A percentile compares a stretch with the other conserved stretches of the same genome.
phyloP scores from a whole-genome alignment of 2,888 invertebrate genomes.

The Branchipolynoe longqiensis region DNA sequence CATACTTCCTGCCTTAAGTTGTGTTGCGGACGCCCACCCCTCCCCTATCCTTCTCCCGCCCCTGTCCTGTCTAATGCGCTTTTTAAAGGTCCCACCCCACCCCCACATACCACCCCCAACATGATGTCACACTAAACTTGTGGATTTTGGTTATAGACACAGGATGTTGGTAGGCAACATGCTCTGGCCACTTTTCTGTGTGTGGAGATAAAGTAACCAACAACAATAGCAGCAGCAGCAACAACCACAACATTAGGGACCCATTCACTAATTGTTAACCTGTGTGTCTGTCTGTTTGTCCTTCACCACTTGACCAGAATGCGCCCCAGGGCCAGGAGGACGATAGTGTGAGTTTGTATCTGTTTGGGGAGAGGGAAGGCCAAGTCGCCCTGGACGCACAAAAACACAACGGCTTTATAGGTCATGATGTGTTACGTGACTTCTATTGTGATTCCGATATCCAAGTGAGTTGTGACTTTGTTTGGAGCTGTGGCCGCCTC shows the following conservation, averaged over 20 bases:
- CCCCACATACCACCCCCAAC: background rate
- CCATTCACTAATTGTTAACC: background rate
- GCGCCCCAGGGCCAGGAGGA: slow-evolving; percentile 58
- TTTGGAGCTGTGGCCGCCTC: no score
- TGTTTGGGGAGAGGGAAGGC: slow-evolving; percentile 79
- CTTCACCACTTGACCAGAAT: slow-evolving; percentile 47
- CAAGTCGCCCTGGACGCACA: slow-evolving; percentile 68
- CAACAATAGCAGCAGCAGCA: no score
- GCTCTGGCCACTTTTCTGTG: background rate
- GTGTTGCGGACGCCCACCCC: no score
- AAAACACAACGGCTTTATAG: slow-evolving; percentile 61
- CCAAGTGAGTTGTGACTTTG: slow-evolving; percentile 14
- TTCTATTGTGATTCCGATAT: slow-evolving; percentile 9
- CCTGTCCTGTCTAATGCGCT: background rate
- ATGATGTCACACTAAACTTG: background rate
- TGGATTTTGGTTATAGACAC: background rate
- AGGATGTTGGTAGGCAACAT: no score
- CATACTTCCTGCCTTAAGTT: no score
- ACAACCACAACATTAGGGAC: no score
- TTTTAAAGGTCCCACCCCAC: background rate
- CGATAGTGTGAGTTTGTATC: slow-evolving; percentile 78
- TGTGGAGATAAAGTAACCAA: background rate
- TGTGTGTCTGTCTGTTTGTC: slow-evolving; percentile 21
- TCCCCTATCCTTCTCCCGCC: background rate
- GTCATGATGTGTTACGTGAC: slow-evolving; percentile 18